A percentile compares a stretch with the other conserved stretches of the same genome.
These are phyloP conservation scores for Rhagologus leucostigma DNA, from an alignment of 2,113 vertebrate species.

Conservation along the genomic window DNA sequence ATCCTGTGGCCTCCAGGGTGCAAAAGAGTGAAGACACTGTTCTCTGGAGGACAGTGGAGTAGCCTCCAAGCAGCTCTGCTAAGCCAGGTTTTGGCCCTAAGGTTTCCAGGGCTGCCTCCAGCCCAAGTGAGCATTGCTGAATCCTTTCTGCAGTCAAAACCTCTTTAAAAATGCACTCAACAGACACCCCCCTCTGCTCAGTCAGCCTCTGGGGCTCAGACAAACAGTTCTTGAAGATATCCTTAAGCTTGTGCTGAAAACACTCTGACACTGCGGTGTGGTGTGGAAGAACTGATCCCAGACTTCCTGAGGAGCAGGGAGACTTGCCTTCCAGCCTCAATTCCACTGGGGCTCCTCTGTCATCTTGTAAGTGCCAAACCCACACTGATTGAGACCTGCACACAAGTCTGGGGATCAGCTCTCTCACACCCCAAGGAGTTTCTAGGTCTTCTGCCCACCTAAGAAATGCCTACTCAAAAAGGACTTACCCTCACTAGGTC, in stretches of 20 bases:
- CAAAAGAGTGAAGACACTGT: not conserved
- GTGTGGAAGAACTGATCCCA: not conserved
- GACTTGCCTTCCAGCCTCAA: not conserved
- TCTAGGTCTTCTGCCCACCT: not conserved
- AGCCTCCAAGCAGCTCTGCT: not conserved
- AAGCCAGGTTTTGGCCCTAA: rapidly evolving
- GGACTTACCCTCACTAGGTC: not conserved
- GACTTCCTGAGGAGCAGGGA: too few relatives aligned
- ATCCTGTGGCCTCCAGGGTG: not conserved
- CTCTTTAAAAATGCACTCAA: not conserved
- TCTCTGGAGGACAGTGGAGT: not conserved
- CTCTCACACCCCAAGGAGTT: not conserved
- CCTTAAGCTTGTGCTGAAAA: not conserved
- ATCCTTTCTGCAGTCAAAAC: not conserved
- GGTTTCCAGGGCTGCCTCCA: not conserved
- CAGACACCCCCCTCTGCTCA: not conserved
- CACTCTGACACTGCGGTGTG: too few relatives aligned
- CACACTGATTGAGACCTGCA: rapidly evolving
- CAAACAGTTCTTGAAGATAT: not conserved
- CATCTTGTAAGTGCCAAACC: rapidly evolving
- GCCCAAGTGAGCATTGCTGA: not conserved
- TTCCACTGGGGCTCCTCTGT: not conserved
- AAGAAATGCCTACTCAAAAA: rapidly evolving
- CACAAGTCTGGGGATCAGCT: not conserved
- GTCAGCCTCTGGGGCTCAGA: not conserved